Percentiles rank a stretch among this genome's conserved stretches.
Evolutionary conservation across 1,140 invertebrate genomes (phyloP).

Genomic region (Nylanderia fulva): DNA sequence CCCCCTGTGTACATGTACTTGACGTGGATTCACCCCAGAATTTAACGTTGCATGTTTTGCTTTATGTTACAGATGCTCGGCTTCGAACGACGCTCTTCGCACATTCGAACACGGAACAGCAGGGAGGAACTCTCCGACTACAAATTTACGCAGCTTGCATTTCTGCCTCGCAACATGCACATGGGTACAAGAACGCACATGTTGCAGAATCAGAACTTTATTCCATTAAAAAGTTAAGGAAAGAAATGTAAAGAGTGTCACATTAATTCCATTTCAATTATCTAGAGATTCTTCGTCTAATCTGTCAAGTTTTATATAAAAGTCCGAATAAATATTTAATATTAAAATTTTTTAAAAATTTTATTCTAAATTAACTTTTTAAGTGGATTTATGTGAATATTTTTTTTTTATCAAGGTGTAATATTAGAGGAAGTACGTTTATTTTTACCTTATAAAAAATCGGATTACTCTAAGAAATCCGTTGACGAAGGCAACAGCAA

Average conservation of each 20-base stretch:
- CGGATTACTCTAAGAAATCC: not conserved
- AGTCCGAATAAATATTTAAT: not conserved
- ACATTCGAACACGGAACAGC: conserved; percentile 24
- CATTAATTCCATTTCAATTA: not conserved
- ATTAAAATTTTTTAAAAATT: no score
- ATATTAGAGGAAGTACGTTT: not conserved
- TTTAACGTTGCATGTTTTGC: conserved; percentile 20
- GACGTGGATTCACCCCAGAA: conserved; percentile 20
- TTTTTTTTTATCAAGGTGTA: not conserved
- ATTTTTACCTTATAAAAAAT: not conserved
- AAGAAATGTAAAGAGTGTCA: not conserved
- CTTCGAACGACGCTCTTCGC: conserved; percentile 24
- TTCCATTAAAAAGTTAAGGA: not conserved
- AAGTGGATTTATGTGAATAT: not conserved
- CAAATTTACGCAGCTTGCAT: conserved; percentile 45
- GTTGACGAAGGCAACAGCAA: not conserved
- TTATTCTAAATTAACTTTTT: not conserved
- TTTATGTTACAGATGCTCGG: conserved; percentile 34
- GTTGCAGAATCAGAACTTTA: conserved; percentile 10
- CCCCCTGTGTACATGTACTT: not conserved
- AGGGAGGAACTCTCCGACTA: conserved; percentile 22
- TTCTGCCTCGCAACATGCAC: not conserved
- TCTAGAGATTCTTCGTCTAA: not conserved
- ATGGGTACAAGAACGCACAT: conserved; percentile 13
- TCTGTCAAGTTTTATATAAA: not conserved